Percentiles rank a stretch among this genome's conserved stretches.
These are phyloP conservation scores for Dryobotodes eremita DNA, from an alignment of 2,888 invertebrate genomes.

Conservation along the genomic window DNA sequence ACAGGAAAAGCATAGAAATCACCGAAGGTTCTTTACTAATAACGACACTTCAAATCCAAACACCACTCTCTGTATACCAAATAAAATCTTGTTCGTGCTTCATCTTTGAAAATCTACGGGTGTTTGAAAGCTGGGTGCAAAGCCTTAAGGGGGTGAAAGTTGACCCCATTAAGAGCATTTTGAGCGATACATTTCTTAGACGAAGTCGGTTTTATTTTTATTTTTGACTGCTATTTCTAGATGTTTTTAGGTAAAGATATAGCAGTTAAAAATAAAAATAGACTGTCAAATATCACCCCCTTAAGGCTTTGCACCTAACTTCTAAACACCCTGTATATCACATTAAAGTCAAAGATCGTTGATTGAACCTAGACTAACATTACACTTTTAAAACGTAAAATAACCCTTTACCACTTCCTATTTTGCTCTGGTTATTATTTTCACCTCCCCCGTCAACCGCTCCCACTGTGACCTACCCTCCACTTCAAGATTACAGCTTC, in stretches of 20 bases:
- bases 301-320: no score
- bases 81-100: neutral
- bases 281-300: no score
- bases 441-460: slow-evolving; percentile 35
- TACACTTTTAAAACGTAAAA: neutral
- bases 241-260: no score
- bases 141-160: no score
- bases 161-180: no score
- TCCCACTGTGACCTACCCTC: neutral
- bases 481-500: slow-evolving; percentile 69
- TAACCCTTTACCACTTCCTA: neutral
- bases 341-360: neutral
- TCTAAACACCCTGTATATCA: no score
- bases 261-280: no score
- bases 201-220: no score
- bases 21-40: neutral
- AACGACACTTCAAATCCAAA: neutral
- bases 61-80: neutral
- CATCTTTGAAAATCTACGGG: no score
- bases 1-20: neutral
- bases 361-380: neutral
- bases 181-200: no score
- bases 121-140: no score
- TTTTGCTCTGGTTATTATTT: neutral
- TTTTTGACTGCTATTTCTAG: no score